These are phyloP conservation scores for Lasioglossum lativentre DNA, from an alignment of 2,888 invertebrate genomes.

Conservation along the genomic window DNA sequence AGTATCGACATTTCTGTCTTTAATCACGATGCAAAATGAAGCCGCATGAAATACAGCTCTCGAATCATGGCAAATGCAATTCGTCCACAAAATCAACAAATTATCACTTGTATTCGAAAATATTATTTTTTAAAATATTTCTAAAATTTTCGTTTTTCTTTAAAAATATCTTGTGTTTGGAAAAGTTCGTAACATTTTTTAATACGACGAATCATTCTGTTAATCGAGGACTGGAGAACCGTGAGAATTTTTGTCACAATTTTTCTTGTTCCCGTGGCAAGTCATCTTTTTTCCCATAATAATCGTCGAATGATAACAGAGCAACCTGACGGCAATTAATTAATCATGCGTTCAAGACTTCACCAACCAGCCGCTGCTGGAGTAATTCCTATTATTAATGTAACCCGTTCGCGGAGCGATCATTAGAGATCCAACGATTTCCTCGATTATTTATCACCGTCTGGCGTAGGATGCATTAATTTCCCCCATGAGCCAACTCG, in stretches of 20 bases:
- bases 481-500: neutral
- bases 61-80: neutral
- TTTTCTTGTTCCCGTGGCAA: neutral
- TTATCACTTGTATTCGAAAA: too few relatives aligned
- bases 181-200: neutral
- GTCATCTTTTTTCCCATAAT: neutral
- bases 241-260: neutral
- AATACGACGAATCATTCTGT: neutral
- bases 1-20: slow-evolving; percentile 32
- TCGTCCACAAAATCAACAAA: neutral
- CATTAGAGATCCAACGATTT: slow-evolving; percentile 18
- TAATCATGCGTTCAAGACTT: slow-evolving; percentile 18
- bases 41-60: too few relatives aligned
- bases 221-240: neutral
- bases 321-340: slow-evolving; percentile 7
- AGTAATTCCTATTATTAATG: slow-evolving; percentile 23
- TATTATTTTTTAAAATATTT: too few relatives aligned
- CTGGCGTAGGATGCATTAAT: slow-evolving; percentile 11
- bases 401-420: slow-evolving; percentile 24
- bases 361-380: neutral
- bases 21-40: neutral
- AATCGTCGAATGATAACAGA: neutral
- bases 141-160: neutral
- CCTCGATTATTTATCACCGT: slow-evolving; percentile 23
- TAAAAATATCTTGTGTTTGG: neutral